Evolutionary conservation across 2,888 invertebrate genomes (phyloP).

Genomic region (Abrostola triplasia): DNA sequence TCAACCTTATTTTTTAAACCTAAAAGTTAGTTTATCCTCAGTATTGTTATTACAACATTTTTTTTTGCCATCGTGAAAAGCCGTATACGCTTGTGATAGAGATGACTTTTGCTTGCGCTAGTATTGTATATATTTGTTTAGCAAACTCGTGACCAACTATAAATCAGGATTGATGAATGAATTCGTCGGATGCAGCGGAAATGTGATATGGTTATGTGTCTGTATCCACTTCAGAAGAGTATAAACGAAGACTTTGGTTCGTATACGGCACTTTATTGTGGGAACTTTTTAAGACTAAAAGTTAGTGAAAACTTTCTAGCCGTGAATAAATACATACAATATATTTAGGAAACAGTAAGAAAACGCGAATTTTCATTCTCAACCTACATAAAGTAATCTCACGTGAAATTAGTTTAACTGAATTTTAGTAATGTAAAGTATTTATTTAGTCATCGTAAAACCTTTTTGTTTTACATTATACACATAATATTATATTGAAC

Average conservation of each 20-base stretch:
- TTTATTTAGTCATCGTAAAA: too few species aligned
- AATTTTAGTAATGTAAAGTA: neutral
- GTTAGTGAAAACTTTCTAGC: too few species aligned
- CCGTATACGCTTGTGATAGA: slow-evolving; percentile 38
- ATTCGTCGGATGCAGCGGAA: slow-evolving; percentile 45
- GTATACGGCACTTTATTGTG: neutral
- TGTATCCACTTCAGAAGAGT: slow-evolving; percentile 16
- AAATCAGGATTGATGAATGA: slow-evolving; percentile 58
- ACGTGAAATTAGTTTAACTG: too few species aligned
- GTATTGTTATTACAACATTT: slow-evolving; percentile 16
- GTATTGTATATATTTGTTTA: slow-evolving; percentile 21
- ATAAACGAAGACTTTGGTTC: slow-evolving; percentile 5
- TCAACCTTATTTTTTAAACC: neutral
- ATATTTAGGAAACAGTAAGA: too few species aligned
- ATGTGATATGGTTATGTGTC: slow-evolving; percentile 31
- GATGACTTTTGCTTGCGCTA: slow-evolving; percentile 42
- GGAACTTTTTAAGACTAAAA: neutral
- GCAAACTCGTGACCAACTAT: slow-evolving; percentile 43
- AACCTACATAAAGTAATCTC: too few species aligned
- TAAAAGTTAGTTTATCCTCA: slow-evolving; percentile 21
- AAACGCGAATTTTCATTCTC: too few species aligned
- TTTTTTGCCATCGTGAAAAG: slow-evolving; percentile 25
- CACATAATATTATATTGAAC: too few species aligned
- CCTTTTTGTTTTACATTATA: too few species aligned
- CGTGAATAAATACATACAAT: too few species aligned